A percentile compares a stretch with the other conserved stretches of the same genome.
Evolutionary conservation across 2,113 vertebrate genomes (phyloP).

Genomic region (Pundamilia nyererei): DNA sequence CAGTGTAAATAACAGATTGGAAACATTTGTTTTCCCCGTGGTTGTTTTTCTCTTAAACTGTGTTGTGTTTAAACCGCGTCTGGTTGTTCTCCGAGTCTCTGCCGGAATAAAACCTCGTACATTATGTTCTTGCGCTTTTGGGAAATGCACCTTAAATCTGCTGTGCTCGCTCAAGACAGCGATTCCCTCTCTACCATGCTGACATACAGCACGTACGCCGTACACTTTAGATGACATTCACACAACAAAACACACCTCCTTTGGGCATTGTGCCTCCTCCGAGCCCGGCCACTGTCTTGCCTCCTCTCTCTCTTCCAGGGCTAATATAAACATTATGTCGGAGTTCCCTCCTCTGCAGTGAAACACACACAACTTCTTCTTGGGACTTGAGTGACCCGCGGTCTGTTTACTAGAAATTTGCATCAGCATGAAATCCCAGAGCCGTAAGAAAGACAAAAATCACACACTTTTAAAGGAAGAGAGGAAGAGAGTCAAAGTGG

Average conservation of each 20-base stretch:
- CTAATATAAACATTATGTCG: constrained; percentile 22
- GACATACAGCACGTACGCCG: background rate
- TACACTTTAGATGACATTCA: background rate
- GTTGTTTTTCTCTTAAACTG: background rate
- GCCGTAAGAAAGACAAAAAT: constrained; percentile 17
- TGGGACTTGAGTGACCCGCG: constrained; percentile 4
- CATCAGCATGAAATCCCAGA: constrained; percentile 21
- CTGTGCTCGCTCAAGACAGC: background rate
- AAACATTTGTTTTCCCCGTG: background rate
- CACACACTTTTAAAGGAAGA: constrained; percentile 2
- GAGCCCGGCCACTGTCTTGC: background rate
- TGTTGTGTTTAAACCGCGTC: background rate
- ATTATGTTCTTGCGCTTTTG: background rate
- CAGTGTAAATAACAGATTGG: background rate
- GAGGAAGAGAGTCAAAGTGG: background rate
- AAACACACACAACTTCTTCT: constrained; percentile 9
- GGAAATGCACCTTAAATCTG: background rate
- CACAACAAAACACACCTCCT: constrained; percentile 2
- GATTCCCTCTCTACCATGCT: background rate
- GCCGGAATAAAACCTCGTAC: background rate
- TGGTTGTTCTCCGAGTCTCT: background rate
- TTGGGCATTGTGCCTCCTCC: background rate
- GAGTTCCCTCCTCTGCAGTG: background rate
- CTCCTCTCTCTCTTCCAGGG: background rate
- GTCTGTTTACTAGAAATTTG: constrained; percentile 45